Percentiles rank a stretch among this genome's conserved stretches.
phyloP scores from a whole-genome alignment of 2,797 vertebrate genomes.

The Myotis pilosus region DNA sequence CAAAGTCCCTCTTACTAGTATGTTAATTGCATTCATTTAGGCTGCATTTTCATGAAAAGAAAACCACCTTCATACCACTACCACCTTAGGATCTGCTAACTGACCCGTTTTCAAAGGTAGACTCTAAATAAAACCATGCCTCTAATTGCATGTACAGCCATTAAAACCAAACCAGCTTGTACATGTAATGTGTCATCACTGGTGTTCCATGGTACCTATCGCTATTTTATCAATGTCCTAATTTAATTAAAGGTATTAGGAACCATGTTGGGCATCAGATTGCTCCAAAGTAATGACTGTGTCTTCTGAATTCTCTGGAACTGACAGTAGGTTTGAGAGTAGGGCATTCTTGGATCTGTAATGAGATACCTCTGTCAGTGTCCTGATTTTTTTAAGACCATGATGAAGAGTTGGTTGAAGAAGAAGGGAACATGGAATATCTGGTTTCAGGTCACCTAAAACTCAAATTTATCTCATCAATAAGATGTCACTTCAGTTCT shows the following conservation, averaged over 20 bases:
- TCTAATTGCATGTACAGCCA: not conserved
- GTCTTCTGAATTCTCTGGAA: not conserved
- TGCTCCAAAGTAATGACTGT: not conserved
- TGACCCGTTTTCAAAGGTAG: slow-evolving; percentile 16
- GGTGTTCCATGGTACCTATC: not conserved
- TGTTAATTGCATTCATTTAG: slow-evolving; percentile 36
- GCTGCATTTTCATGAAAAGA: slow-evolving; percentile 43
- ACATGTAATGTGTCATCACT: not conserved
- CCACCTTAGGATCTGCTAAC: not conserved
- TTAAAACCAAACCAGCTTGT: not conserved
- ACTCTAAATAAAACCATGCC: not conserved
- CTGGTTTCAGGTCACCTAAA: not conserved
- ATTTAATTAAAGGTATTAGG: slow-evolving; percentile 30
- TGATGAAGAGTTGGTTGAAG: slow-evolving; percentile 9
- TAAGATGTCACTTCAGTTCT: not conserved
- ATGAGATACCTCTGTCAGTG: not conserved
- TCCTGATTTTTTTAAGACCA: slow-evolving; percentile 8
- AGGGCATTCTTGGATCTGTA: not conserved
- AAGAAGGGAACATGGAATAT: not conserved
- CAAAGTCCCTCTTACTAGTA: slow-evolving; percentile 10
- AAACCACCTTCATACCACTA: not conserved
- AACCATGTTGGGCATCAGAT: not conserved
- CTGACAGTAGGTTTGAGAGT: not conserved
- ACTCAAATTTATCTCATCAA: not conserved
- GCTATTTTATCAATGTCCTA: slow-evolving; percentile 14